Evolutionary conservation across 2,888 invertebrate species (phyloP).

Genomic region (Aspidiotus destructor): DNA sequence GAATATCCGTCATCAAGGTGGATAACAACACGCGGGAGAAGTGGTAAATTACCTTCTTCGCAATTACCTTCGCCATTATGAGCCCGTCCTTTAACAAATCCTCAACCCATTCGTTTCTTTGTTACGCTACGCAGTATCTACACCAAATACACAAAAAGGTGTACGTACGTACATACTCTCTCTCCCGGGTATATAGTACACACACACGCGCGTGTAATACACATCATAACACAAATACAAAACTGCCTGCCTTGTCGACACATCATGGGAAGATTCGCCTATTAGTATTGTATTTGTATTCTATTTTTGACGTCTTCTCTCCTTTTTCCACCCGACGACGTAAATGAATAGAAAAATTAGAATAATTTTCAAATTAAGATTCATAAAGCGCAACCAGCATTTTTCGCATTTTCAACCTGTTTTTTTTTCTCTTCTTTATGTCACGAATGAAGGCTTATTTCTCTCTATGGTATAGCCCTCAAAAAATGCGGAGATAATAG

Average conservation of each 20-base stretch:
- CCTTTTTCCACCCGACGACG: too few species aligned
- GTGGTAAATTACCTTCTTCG: slow-evolving; percentile 4
- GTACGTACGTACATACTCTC: too few species aligned
- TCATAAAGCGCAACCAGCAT: background rate
- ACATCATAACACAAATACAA: too few species aligned
- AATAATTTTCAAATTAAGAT: slow-evolving; percentile 2
- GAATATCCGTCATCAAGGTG: slow-evolving; percentile 4
- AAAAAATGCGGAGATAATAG: background rate
- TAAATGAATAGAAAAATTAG: background rate
- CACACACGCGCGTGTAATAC: too few species aligned
- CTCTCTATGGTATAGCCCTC: background rate
- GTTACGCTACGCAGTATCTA: background rate
- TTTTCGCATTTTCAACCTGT: background rate
- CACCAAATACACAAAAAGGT: background rate
- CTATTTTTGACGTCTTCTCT: background rate
- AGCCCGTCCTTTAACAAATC: background rate
- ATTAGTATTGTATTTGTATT: slow-evolving; percentile 1
- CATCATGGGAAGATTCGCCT: slow-evolving; percentile 4
- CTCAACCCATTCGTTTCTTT: slow-evolving; percentile 4
- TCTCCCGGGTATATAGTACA: too few species aligned
- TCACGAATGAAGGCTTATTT: background rate
- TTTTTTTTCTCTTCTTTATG: background rate
- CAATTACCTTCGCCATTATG: slow-evolving; percentile 4
- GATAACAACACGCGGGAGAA: slow-evolving; percentile 2
- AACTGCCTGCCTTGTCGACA: background rate